Conservation (phyloP, 2,888 invertebrate species). For the Nomada lathburiana region DNA sequence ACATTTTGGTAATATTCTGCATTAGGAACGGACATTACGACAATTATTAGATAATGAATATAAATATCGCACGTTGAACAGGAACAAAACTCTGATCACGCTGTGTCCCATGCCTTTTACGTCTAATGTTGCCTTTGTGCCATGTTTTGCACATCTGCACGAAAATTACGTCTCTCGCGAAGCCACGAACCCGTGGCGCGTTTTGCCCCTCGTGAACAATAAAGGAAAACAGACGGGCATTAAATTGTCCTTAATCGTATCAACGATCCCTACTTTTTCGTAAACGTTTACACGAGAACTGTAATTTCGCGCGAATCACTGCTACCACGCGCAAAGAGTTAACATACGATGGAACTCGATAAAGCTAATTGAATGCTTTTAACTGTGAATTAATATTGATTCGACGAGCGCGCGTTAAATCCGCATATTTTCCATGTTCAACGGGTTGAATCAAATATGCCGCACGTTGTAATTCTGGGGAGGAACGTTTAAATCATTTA, state of each 20-base stretch:
- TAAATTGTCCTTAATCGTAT: constrained; percentile 21
- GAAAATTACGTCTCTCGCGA: constrained; percentile 22
- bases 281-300: background rate
- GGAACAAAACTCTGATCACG: constrained; percentile 30
- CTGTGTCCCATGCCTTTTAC: constrained; percentile 9
- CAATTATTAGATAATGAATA: constrained; percentile 43
- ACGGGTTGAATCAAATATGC: background rate
- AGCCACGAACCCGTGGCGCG: background rate
- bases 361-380: background rate
- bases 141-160: background rate
- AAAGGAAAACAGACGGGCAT: constrained; percentile 5
- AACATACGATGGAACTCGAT: background rate
- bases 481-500: too few species aligned
- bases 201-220: background rate
- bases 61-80: constrained; percentile 37
- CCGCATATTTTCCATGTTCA: background rate
- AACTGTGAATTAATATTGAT: constrained; percentile 5
- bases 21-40: constrained; percentile 25
- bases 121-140: constrained; percentile 25
- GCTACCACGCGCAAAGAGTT: background rate
- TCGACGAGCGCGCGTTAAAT: background rate
- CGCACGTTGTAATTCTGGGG: too few species aligned
- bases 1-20: constrained; percentile 1
- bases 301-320: background rate
- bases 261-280: constrained; percentile 13